phyloP scores from a whole-genome alignment of 2,113 vertebrate species.

The Neotoma lepida region DNA sequence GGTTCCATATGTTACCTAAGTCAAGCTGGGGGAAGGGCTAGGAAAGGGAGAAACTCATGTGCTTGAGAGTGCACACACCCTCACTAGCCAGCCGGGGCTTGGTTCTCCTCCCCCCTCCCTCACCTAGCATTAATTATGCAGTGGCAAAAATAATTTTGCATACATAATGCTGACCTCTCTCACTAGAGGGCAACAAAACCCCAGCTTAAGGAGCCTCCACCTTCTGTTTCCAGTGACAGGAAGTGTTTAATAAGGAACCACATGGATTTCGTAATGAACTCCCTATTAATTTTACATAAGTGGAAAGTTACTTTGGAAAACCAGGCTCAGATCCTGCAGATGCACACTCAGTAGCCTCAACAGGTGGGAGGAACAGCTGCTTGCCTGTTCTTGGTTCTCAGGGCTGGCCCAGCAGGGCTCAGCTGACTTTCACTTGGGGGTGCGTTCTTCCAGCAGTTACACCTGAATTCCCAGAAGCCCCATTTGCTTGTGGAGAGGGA shows the following conservation, averaged over 20 bases:
- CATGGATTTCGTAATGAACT: slow-evolving; percentile 78
- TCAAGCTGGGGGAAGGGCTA: background rate
- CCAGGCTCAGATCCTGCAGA: slow-evolving; percentile 62
- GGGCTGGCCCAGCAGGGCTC: accelerated
- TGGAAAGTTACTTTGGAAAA: slow-evolving; percentile 76
- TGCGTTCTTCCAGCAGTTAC: background rate
- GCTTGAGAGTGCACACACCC: accelerated
- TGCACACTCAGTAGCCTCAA: background rate
- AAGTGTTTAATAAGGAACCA: slow-evolving; percentile 79
- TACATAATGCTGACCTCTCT: slow-evolving; percentile 89
- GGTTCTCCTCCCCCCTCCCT: slow-evolving; percentile 62
- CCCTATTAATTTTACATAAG: slow-evolving; percentile 79
- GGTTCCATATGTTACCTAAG: slow-evolving; percentile 68
- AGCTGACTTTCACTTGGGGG: background rate
- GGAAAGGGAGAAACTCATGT: accelerated
- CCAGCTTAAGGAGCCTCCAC: slow-evolving; percentile 82
- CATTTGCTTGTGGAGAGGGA: background rate
- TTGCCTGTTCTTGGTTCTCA: accelerated
- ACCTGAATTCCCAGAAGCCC: accelerated
- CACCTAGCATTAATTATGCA: slow-evolving; percentile 84
- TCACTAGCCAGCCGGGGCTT: slow-evolving; percentile 61
- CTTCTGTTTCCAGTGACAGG: slow-evolving; percentile 81
- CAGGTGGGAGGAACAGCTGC: slow-evolving; percentile 32
- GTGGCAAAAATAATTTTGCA: slow-evolving; percentile 82
- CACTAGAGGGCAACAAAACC: slow-evolving; percentile 90